Evolutionary conservation across 2,113 vertebrate genomes (phyloP).

Genomic region (Crotalus viridis): DNA sequence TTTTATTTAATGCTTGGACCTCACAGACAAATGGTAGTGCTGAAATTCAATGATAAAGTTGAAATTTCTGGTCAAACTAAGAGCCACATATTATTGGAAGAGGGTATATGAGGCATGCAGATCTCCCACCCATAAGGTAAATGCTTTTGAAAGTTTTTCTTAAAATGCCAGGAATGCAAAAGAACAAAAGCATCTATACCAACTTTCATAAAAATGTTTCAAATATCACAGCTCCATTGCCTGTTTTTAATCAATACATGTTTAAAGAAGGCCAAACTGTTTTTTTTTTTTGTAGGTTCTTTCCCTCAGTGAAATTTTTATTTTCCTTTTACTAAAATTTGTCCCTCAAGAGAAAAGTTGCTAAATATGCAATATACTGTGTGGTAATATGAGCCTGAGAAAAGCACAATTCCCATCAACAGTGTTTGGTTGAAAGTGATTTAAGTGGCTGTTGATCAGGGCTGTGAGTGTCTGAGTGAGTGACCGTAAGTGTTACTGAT

Average conservation of each 20-base stretch:
- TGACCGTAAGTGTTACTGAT: not conserved
- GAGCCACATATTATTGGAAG: not conserved
- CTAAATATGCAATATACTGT: not conserved
- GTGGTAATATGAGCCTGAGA: not conserved
- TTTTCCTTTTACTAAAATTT: not conserved
- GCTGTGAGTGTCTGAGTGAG: not conserved
- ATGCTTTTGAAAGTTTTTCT: not conserved
- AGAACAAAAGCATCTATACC: not conserved
- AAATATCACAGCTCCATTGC: not conserved
- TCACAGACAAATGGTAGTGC: not conserved
- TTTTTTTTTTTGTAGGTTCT: constrained; percentile 10
- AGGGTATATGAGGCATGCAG: not conserved
- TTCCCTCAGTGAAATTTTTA: not conserved
- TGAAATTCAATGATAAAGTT: not conserved
- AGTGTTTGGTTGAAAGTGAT: not conserved
- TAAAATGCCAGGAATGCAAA: constrained; percentile 15
- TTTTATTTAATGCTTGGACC: not conserved
- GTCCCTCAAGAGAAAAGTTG: not conserved
- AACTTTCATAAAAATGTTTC: not conserved
- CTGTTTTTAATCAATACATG: not conserved
- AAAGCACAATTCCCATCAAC: not conserved
- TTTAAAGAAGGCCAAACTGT: not conserved
- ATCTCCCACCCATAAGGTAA: not conserved
- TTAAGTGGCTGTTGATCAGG: not conserved
- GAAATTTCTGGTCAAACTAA: not conserved